Percentiles rank a stretch among this genome's conserved stretches.
These are phyloP conservation scores for Samia ricini DNA, from an alignment of 1,140 invertebrate genomes.

Conservation along the genomic window DNA sequence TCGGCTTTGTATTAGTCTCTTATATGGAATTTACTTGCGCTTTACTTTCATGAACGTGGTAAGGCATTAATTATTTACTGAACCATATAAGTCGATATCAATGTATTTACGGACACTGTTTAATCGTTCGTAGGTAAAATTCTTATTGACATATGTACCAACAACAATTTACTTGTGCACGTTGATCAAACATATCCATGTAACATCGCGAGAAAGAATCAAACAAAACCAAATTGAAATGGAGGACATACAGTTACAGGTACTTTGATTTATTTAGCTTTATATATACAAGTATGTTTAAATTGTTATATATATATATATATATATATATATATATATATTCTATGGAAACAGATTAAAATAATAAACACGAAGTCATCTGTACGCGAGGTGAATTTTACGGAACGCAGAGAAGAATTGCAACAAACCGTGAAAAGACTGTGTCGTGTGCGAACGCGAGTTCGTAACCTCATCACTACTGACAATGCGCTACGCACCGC, in stretches of 20 bases:
- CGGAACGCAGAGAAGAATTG: constrained; percentile 40
- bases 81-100: neutral
- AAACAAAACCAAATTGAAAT: constrained; percentile 46
- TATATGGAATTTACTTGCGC: constrained; percentile 40
- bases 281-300: neutral
- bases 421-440: constrained; percentile 37
- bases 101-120: neutral
- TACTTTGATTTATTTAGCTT: constrained; percentile 11
- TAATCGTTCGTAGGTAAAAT: constrained; percentile 41
- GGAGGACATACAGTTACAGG: constrained; percentile 63
- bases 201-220: constrained; percentile 40
- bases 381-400: constrained; percentile 48
- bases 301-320: neutral
- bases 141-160: constrained; percentile 59
- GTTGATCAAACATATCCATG: constrained; percentile 45
- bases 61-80: constrained; percentile 11
- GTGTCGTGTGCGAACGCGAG: constrained; percentile 39
- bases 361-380: constrained; percentile 58
- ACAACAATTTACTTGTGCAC: constrained; percentile 52
- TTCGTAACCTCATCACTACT: constrained; percentile 42
- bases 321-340: neutral
- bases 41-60: constrained; percentile 52
- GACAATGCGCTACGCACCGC: constrained; percentile 43
- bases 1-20: constrained; percentile 35
- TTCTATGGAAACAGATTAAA: constrained; percentile 40